Evolutionary conservation across 2,113 vertebrate species (phyloP).

Genomic region (Zosterops japonicus): DNA sequence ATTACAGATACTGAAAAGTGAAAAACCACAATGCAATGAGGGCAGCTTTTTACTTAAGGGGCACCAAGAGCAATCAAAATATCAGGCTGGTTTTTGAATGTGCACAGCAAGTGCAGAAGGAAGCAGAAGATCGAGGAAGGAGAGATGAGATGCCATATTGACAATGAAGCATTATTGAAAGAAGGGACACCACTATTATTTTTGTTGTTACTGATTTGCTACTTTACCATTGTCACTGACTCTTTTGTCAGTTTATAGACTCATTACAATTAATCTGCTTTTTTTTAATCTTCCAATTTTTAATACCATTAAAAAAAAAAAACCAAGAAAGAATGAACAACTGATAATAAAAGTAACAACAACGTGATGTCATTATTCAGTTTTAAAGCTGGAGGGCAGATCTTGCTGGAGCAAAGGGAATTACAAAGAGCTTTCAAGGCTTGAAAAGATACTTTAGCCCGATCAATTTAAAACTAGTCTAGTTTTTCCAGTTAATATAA

Average conservation of each 20-base stretch:
- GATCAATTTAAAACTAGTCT: slow-evolving; percentile 75
- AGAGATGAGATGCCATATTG: slow-evolving; percentile 55
- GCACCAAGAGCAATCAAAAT: not conserved
- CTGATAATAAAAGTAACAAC: slow-evolving; percentile 56
- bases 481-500: slow-evolving; percentile 82
- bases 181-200: slow-evolving; percentile 23
- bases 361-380: slow-evolving; percentile 64
- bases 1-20: slow-evolving; percentile 39
- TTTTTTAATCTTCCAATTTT: slow-evolving; percentile 61
- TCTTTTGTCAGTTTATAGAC: slow-evolving; percentile 61
- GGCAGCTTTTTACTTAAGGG: slow-evolving; percentile 46
- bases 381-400: slow-evolving; percentile 73
- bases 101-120: not conserved
- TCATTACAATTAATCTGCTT: slow-evolving; percentile 64
- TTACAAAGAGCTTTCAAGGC: slow-evolving; percentile 72
- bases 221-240: not conserved
- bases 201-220: not conserved
- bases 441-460: slow-evolving; percentile 74
- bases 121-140: not conserved
- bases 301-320: slow-evolving; percentile 48
- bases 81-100: not conserved
- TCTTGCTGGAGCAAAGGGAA: slow-evolving; percentile 73
- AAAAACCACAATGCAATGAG: not conserved
- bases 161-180: slow-evolving; percentile 12
- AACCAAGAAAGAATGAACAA: slow-evolving; percentile 33